phyloP scores from a whole-genome alignment of 2,888 invertebrate genomes.

The Drosophila kanekoi region DNA sequence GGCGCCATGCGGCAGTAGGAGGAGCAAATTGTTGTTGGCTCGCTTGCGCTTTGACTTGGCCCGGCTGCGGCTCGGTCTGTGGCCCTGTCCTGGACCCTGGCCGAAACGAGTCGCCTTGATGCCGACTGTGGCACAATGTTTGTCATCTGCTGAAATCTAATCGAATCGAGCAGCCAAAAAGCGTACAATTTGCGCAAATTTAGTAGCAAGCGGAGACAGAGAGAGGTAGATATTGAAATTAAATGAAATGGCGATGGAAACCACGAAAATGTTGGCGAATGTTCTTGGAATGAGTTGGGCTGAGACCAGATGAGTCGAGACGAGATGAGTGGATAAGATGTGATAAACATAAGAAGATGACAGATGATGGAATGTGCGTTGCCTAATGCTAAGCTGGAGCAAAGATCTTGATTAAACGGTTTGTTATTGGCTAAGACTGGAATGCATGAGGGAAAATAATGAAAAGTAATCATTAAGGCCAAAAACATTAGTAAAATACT shows the following conservation, averaged over 20 bases:
- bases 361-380: slow-evolving; percentile 10
- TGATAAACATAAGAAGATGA: slow-evolving; percentile 38
- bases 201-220: slow-evolving; percentile 40
- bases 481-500: too few species aligned
- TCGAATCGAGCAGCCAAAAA: slow-evolving; percentile 69
- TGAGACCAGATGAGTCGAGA: background rate
- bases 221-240: slow-evolving; percentile 40
- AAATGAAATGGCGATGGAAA: slow-evolving; percentile 55
- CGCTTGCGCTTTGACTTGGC: slow-evolving; percentile 60
- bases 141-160: slow-evolving; percentile 80
- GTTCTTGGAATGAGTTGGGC: slow-evolving; percentile 13
- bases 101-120: slow-evolving; percentile 34
- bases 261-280: slow-evolving; percentile 45
- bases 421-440: background rate
- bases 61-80: slow-evolving; percentile 12
- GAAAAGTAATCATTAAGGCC: too few species aligned
- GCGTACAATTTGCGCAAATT: slow-evolving; percentile 62
- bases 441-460: too few species aligned
- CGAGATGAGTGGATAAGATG: slow-evolving; percentile 32
- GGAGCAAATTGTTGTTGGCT: slow-evolving; percentile 55
- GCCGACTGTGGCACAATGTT: slow-evolving; percentile 62
- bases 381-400: slow-evolving; percentile 8
- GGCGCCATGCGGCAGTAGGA: slow-evolving; percentile 34
- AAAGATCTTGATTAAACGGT: slow-evolving; percentile 8
- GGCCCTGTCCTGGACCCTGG: slow-evolving; percentile 33